These are phyloP conservation scores for Marisa cornuarietis DNA, from an alignment of 1,140 invertebrate genomes.

Conservation along the genomic window DNA sequence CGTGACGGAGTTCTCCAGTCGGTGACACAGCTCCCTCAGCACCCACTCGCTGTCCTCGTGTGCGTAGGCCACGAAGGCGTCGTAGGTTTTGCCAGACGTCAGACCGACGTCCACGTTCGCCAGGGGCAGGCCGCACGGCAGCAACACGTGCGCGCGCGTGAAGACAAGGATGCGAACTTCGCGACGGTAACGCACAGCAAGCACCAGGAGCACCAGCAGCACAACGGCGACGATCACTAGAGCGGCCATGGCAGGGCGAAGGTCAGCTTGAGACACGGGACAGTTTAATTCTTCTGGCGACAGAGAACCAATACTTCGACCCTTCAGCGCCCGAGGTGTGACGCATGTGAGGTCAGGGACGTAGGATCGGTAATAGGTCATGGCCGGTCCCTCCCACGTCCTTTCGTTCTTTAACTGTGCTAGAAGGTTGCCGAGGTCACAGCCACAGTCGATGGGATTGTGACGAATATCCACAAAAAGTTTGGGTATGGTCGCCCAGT, in stretches of 20 bases:
- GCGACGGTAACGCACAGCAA: conserved; percentile 14
- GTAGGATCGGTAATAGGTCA: conserved; percentile 12
- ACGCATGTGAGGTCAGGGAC: conserved; percentile 3
- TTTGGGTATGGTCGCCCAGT: conserved; percentile 13
- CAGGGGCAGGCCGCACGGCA: conserved; percentile 28
- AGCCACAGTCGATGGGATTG: conserved; percentile 28
- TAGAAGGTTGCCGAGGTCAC: conserved; percentile 11
- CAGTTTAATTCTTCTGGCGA: conserved; percentile 1
- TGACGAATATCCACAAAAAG: conserved; percentile 24
- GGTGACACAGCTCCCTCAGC: conserved; percentile 32
- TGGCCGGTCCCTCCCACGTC: not conserved
- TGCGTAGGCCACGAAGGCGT: conserved; percentile 54
- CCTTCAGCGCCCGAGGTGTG: not conserved
- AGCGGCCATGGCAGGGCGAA: conserved; percentile 1
- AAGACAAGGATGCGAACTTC: conserved; percentile 45
- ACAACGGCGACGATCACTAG: conserved; percentile 3
- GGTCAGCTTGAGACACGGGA: not conserved
- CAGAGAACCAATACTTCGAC: not conserved
- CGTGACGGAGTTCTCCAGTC: conserved; percentile 31
- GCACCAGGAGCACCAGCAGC: conserved; percentile 2
- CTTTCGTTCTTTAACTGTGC: not conserved
- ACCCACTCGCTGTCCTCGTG: conserved; percentile 47
- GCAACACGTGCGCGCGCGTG: conserved; percentile 36
- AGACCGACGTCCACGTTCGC: not conserved
- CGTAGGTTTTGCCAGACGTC: conserved; percentile 35